A percentile compares a stretch with the other conserved stretches of the same genome.
phyloP scores from a whole-genome alignment of 2,888 invertebrate genomes.

The Exephanes ischioxanthus region DNA sequence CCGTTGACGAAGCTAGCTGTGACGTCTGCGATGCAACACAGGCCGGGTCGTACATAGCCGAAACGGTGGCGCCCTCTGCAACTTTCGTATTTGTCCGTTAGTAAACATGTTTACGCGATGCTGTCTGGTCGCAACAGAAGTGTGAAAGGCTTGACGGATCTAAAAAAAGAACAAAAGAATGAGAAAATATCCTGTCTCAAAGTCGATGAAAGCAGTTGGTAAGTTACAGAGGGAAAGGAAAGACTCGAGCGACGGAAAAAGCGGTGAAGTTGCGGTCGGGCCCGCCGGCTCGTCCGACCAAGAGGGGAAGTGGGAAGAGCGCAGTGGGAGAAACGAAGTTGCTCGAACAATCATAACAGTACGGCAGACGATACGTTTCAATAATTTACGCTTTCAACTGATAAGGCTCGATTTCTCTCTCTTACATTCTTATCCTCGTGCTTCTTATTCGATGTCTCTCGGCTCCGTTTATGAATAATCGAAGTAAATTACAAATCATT shows the following conservation, averaged over 20 bases:
- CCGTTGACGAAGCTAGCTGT: not conserved
- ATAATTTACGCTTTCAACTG: constrained; percentile 67
- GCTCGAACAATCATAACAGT: constrained; percentile 52
- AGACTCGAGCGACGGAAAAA: constrained; percentile 38
- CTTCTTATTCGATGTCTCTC: constrained; percentile 11
- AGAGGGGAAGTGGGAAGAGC: constrained; percentile 47
- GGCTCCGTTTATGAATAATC: constrained; percentile 4
- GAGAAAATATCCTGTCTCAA: constrained; percentile 8
- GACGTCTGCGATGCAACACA: no score
- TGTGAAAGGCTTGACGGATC: constrained; percentile 19
- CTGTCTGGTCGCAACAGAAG: constrained; percentile 24
- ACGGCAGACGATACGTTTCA: constrained; percentile 31
- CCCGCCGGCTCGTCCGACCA: constrained; percentile 47
- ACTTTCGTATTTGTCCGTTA: constrained; percentile 60
- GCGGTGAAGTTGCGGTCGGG: constrained; percentile 45
- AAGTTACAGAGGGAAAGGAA: constrained; percentile 54
- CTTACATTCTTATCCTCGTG: constrained; percentile 25
- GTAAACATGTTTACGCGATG: constrained; percentile 34
- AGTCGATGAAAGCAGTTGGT: constrained; percentile 38
- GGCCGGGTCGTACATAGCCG: not conserved
- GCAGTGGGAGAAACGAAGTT: constrained; percentile 50
- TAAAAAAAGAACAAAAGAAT: not conserved
- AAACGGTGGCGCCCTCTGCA: constrained; percentile 52
- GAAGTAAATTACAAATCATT: constrained; percentile 31
- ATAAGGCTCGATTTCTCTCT: constrained; percentile 53